Evolutionary conservation across 2,113 vertebrate genomes (phyloP).

Genomic region (Miniopterus natalensis): DNA sequence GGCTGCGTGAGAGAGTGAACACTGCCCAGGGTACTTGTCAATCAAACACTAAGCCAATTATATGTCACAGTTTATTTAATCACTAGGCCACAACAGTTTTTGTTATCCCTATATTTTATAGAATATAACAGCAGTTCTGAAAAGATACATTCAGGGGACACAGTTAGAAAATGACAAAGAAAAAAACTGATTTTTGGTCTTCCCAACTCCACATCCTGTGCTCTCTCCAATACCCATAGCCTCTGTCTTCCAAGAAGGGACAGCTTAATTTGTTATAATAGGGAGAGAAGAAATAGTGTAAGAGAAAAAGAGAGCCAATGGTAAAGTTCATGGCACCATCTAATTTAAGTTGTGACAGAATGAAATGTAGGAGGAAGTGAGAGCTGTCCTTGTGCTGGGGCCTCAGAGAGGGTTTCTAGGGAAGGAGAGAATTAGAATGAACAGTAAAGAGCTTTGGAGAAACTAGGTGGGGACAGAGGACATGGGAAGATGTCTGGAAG

Average conservation of each 20-base stretch:
- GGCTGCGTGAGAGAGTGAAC: too few relatives aligned
- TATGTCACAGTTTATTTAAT: not conserved
- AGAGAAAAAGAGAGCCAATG: not conserved
- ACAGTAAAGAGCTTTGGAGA: not conserved
- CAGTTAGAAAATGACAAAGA: not conserved
- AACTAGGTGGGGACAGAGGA: not conserved
- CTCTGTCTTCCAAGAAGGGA: not conserved
- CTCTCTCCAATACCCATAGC: not conserved
- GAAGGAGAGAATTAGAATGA: not conserved
- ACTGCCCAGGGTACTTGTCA: accelerated
- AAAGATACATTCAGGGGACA: not conserved
- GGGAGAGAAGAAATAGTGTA: not conserved
- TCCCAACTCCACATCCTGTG: not conserved
- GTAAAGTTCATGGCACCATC: not conserved
- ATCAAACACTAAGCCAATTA: not conserved
- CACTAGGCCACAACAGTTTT: not conserved
- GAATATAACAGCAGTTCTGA: not conserved
- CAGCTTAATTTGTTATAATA: not conserved
- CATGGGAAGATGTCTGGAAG: not conserved
- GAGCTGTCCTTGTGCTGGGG: accelerated
- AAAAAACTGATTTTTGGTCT: not conserved
- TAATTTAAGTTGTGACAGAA: not conserved
- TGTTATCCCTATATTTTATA: not conserved
- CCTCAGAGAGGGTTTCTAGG: not conserved
- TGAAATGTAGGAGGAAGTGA: not conserved